These are phyloP conservation scores for Parambassis ranga DNA, from an alignment of 2,797 vertebrate species.

Conservation along the genomic window DNA sequence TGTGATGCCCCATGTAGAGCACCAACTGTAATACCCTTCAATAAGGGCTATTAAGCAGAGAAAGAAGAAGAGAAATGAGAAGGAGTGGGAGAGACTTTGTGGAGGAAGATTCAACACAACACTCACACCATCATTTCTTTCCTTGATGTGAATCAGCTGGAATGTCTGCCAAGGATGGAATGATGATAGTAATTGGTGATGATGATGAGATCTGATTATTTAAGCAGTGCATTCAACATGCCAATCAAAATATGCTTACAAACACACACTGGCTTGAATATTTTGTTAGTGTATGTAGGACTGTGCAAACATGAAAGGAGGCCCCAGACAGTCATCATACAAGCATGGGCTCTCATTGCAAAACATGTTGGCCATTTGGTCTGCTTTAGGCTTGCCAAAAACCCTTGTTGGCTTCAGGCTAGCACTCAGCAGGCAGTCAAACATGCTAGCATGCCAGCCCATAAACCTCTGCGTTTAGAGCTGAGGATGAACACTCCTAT, in stretches of 20 bases:
- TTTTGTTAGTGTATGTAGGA: neutral
- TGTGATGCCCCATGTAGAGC: slow-evolving; percentile 70
- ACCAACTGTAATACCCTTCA: slow-evolving; percentile 61
- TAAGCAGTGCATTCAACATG: slow-evolving; percentile 30
- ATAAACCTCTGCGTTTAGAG: slow-evolving; percentile 12
- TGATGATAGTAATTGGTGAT: slow-evolving; percentile 54
- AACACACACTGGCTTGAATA: neutral
- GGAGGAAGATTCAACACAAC: slow-evolving; percentile 56
- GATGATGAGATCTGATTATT: slow-evolving; percentile 56
- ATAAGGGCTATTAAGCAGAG: slow-evolving; percentile 66
- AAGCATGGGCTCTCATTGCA: slow-evolving; percentile 32
- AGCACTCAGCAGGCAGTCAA: slow-evolving; percentile 45
- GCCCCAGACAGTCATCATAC: slow-evolving; percentile 32
- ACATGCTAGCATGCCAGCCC: slow-evolving; percentile 22
- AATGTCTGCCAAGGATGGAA: slow-evolving; percentile 43
- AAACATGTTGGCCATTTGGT: slow-evolving; percentile 36
- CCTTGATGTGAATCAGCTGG: slow-evolving; percentile 60
- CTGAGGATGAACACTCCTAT: slow-evolving; percentile 13
- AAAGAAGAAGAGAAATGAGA: slow-evolving; percentile 50
- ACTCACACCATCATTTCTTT: slow-evolving; percentile 49
- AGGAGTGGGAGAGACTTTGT: slow-evolving; percentile 37
- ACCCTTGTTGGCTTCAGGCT: slow-evolving; percentile 37
- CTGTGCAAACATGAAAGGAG: slow-evolving; percentile 8
- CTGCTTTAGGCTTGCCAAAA: slow-evolving; percentile 30
- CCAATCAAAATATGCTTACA: slow-evolving; percentile 30